Evolutionary conservation across 2,113 vertebrate species (phyloP).

Genomic region (Sisor rabdophorus): DNA sequence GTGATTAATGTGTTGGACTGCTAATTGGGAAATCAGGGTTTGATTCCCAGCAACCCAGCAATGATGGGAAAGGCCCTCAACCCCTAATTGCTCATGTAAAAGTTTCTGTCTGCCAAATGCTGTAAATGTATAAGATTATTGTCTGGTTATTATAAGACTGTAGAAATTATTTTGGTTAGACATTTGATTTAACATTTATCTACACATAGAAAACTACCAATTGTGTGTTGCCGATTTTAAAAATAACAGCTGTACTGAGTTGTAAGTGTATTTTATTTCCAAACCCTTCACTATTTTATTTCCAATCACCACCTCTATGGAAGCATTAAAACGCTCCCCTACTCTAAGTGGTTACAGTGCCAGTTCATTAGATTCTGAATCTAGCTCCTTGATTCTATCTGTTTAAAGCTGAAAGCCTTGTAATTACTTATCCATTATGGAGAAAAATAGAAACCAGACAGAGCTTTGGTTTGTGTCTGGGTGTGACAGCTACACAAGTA

Average conservation of each 20-base stretch:
- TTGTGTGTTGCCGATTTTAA: neutral
- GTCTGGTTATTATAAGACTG: conserved; percentile 10
- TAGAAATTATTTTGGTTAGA: no score
- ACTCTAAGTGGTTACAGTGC: conserved; percentile 17
- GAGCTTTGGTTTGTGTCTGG: conserved; percentile 23
- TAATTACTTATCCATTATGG: conserved; percentile 31
- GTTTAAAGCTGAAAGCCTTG: neutral
- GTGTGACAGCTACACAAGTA: conserved; percentile 17
- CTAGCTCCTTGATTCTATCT: neutral
- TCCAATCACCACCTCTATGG: neutral
- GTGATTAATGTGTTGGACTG: no score
- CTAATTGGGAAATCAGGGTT: no score
- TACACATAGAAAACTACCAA: neutral
- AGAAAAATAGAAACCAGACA: conserved; percentile 10
- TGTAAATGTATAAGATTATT: conserved; percentile 23
- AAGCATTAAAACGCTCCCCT: neutral
- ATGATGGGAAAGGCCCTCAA: no score
- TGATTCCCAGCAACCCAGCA: no score
- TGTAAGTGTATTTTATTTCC: neutral
- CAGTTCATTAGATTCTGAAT: conserved; percentile 24
- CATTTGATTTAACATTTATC: neutral
- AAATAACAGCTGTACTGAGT: neutral
- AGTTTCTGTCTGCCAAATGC: no score
- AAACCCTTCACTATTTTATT: neutral
- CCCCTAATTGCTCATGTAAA: no score